Base-by-base conservation (phyloP, 2,797 vertebrate genomes). In the Tenualosa thibaudeaui region DNA sequence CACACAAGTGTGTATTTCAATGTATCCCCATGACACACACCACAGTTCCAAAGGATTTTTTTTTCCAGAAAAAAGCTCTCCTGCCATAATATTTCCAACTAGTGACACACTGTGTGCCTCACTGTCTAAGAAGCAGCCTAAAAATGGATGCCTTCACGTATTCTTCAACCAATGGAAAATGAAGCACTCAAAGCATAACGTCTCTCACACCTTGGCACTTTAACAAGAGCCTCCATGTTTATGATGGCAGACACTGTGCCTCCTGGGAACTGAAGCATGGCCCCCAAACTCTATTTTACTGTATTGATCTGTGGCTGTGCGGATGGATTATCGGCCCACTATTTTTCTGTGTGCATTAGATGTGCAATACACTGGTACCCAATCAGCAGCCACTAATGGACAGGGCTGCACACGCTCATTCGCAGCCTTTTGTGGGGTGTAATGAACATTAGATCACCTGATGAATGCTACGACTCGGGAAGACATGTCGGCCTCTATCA, bases 401-500 rank as follows among this genome's bases (percentile, higher is more conserved):
- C 96, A 95, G 94, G 91, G 89, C 89, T 89, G 91, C 91, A 93
- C 93, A 96, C 94, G 93, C 94, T 91, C 95, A 96, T 89, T 95
- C 96, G 95, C 96, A 97, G 95, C 90, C 93, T 92, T 96, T 93
- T 94, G 95, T 94, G 93, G 93, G 86, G 90, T 82, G 87, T 95
- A 97, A 96, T 96, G 96, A 96, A 95, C 94, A 95, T 93, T 92
- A 81, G 91, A 92, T 89, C 84, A 92, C 92, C 96, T 97, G 96
- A 97, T 96, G 94, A 96, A 97, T 96, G 95, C 94, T 91, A 90
- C 90, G 88, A 84, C 93, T 89, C 92, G 91, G 93, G 92, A 92
- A 94, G 95, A 96, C 96, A 96, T 94, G 95, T 95, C 95, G 95
- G 94, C 31, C 95, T 96, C 96, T 96, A 96, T 96, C 96, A 97